Base-by-base conservation (phyloP, 2,888 invertebrate species). In the Lamproptera curius region DNA sequence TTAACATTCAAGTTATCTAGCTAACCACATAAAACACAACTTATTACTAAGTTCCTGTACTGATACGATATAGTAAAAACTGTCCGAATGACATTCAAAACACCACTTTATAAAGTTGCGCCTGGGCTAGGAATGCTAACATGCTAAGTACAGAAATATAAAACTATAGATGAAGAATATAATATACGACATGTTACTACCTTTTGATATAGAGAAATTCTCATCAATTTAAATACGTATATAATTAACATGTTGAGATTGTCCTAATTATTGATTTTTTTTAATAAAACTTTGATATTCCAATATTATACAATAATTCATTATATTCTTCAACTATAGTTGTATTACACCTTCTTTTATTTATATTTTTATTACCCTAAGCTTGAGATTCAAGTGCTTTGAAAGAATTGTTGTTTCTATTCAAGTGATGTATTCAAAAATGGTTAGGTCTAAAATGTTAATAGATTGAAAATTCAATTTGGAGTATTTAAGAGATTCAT, bases 21-120 rank as follows among this genome's bases (percentile, higher is more conserved):
- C 81, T 84, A 83, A 73, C 62, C 70, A 81, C 75, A 73, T 80
- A 76, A 68, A 74, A 73, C 75, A 77, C 77, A 79, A 64, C 72
- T 76, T 73, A 75, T 53, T 55, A 60, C 82, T 86, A 86, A 81
- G 76, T 86, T 85, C 86, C 86, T 86, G 86, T 86, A 86, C 84
- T 83, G 85, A 78, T 77, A 85, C n/a, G 82, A 85, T 85, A 85
- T 83, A 82, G 73, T 78, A 77, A 76, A 74, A 73, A 76, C 70
- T 71, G 70, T 65, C 64, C 67, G 67, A 71, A 72, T 63, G 76
- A 58, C 55, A 46, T 46, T 41, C n/a, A 28, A 47, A 33, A 28
- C 33, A 40, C 37, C 49, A 26, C 37, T 10, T 14, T 39, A 10
- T n/a, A 26, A 6, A 31, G 13, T 16, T 9, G 33, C 11, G 26